Conservation (phyloP, 2,113 vertebrate species). For the Athene cunicularia region DNA sequence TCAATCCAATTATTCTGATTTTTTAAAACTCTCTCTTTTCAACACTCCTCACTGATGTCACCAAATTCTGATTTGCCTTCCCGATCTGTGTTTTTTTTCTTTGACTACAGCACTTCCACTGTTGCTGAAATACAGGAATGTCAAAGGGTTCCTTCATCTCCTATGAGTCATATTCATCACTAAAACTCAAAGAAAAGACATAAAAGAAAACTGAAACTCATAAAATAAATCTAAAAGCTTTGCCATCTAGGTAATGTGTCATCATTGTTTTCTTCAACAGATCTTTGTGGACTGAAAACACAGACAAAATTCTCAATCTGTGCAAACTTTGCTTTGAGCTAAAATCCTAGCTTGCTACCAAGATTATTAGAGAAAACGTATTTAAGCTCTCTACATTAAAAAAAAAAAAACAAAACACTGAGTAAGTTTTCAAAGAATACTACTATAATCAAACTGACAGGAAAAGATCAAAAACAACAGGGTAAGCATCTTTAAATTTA, state of each 20-base stretch:
- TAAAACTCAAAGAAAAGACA: neutral
- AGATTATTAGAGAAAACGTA: neutral
- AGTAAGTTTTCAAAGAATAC: neutral
- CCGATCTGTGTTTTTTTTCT: neutral
- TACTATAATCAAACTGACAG: neutral
- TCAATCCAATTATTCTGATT: neutral
- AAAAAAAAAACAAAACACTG: neutral
- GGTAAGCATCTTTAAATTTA: neutral
- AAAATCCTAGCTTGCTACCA: neutral
- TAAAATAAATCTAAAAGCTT: neutral
- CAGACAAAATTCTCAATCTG: neutral
- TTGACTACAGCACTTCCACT: neutral
- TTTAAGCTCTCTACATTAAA: neutral
- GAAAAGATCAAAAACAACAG: neutral
- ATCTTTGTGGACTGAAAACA: neutral
- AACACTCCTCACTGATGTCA: neutral
- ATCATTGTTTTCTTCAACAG: neutral
- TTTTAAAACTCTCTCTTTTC: neutral
- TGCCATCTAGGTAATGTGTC: neutral
- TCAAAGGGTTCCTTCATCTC: neutral
- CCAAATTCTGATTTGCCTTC: neutral
- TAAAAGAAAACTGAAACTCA: neutral
- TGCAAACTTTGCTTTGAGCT: neutral
- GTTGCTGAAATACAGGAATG: neutral
- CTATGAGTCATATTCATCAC: neutral